phyloP scores from a whole-genome alignment of 2,113 vertebrate genomes.

The Ameiurus melas region DNA sequence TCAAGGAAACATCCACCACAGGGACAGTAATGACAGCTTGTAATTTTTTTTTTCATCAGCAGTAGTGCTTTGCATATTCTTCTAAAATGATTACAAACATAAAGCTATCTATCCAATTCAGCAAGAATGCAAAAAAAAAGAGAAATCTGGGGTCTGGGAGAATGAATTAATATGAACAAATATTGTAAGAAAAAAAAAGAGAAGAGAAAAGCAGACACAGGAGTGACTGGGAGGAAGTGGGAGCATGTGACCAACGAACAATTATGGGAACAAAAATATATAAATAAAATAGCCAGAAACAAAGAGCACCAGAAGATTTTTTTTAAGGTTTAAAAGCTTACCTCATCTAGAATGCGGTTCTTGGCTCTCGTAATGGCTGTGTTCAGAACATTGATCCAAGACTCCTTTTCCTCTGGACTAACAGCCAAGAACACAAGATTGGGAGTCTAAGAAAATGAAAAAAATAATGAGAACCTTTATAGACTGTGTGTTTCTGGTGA shows the following conservation, averaged over 20 bases:
- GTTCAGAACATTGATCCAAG: slow-evolving; percentile 88
- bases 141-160: not conserved
- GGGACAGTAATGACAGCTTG: not conserved
- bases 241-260: slow-evolving; percentile 26
- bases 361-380: slow-evolving; percentile 87
- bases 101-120: slow-evolving; percentile 22
- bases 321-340: slow-evolving; percentile 56
- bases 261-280: slow-evolving; percentile 27
- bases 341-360: slow-evolving; percentile 90
- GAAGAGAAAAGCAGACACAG: slow-evolving; percentile 11
- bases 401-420: slow-evolving; percentile 96
- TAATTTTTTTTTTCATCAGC: not conserved
- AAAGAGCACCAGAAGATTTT: slow-evolving; percentile 1
- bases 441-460: slow-evolving; percentile 73
- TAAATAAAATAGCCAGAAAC: slow-evolving; percentile 17
- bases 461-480: not conserved
- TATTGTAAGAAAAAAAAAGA: not conserved
- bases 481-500: not conserved
- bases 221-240: slow-evolving; percentile 27
- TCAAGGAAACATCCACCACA: not conserved
- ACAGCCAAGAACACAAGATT: slow-evolving; percentile 93
- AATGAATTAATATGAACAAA: slow-evolving; percentile 2
- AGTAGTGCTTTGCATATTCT: not conserved
- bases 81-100: slow-evolving; percentile 24
- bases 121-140: slow-evolving; percentile 13